phyloP scores from a whole-genome alignment of 2,888 invertebrate species.

The Parelbella ahira region DNA sequence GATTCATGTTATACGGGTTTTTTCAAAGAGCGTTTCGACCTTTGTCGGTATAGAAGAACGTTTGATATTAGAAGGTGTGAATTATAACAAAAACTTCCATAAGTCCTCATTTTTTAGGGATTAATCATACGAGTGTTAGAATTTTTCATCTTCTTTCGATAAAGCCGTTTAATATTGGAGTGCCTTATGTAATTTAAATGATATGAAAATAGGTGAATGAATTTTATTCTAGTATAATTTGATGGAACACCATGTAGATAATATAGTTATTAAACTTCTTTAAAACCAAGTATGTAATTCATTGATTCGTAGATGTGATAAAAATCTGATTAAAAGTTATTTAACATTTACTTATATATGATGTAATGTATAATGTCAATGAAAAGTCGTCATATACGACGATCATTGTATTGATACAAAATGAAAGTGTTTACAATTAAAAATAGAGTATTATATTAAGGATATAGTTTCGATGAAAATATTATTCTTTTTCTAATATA shows the following conservation, averaged over 20 bases:
- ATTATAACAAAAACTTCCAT: constrained; percentile 54
- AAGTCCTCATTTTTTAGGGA: constrained; percentile 69
- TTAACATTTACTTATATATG: constrained; percentile 36
- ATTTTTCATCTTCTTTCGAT: constrained; percentile 66
- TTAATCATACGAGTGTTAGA: constrained; percentile 49
- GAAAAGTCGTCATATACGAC: constrained; percentile 51
- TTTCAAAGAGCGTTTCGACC: background rate
- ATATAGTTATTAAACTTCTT: constrained; percentile 68
- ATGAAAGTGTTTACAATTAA: constrained; percentile 37
- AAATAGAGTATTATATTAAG: constrained; percentile 20
- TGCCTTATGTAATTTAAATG: constrained; percentile 80
- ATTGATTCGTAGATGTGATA: constrained; percentile 63
- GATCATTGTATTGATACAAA: constrained; percentile 34
- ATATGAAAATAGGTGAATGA: constrained; percentile 78
- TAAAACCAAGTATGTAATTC: constrained; percentile 66
- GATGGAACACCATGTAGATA: constrained; percentile 77
- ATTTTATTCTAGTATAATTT: constrained; percentile 79
- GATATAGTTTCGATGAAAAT: constrained; percentile 3
- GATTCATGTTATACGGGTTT: constrained; percentile 2
- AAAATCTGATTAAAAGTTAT: constrained; percentile 58
- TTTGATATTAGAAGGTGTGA: constrained; percentile 15
- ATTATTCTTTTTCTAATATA: constrained; percentile 2
- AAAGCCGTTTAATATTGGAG: constrained; percentile 76
- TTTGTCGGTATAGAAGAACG: constrained; percentile 7
- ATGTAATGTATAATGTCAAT: constrained; percentile 34